These are phyloP conservation scores for Mesorhabditis spiculigera DNA, from an alignment of 2,888 invertebrate genomes.

Conservation along the genomic window DNA sequence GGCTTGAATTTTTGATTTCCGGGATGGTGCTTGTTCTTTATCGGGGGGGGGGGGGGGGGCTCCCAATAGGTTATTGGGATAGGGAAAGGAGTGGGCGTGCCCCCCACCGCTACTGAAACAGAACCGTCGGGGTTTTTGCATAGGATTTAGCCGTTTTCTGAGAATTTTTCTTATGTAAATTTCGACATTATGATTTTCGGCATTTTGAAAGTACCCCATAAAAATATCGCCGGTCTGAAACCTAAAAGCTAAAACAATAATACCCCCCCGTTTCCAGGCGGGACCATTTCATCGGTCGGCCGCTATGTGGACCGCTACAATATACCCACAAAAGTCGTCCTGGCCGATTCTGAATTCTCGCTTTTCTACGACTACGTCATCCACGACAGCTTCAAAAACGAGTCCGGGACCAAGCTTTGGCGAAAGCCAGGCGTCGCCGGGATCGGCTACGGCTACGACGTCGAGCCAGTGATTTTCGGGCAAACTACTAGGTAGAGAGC, in stretches of 20 bases:
- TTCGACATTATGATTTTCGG: too few species aligned
- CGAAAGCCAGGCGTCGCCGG: conserved; percentile 45
- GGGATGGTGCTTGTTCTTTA: too few species aligned
- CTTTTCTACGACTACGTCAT: conserved; percentile 50
- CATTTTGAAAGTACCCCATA: too few species aligned
- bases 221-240: too few species aligned
- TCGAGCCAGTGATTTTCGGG: conserved; percentile 32
- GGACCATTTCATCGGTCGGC: conserved; percentile 50
- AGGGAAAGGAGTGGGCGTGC: too few species aligned
- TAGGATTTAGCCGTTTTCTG: too few species aligned
- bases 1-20: not conserved
- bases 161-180: too few species aligned
- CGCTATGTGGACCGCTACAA: conserved; percentile 42
- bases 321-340: conserved; percentile 37
- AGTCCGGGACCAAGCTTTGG: conserved; percentile 41
- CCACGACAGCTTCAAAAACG: conserved; percentile 36
- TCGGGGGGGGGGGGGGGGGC: too few species aligned
- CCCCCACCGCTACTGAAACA: too few species aligned
- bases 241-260: not conserved
- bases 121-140: too few species aligned
- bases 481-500: conserved; percentile 28
- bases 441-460: conserved; percentile 47
- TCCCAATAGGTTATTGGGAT: too few species aligned
- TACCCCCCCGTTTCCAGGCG: conserved; percentile 17
- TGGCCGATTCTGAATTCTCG: conserved; percentile 47